phyloP scores from a whole-genome alignment of 2,797 vertebrate species.

The Staurois parvus region DNA sequence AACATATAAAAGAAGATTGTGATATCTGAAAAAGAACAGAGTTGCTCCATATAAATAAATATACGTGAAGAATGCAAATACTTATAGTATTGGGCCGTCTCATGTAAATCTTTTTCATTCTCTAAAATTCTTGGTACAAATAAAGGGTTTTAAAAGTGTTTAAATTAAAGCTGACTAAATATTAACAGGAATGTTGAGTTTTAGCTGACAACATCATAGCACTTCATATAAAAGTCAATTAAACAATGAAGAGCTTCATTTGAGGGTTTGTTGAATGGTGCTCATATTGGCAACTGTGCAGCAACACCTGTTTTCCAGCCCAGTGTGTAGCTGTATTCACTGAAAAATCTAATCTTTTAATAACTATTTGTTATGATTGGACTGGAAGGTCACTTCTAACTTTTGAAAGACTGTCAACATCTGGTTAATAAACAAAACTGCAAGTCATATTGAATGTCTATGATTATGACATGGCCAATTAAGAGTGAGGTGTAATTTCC shows the following conservation, averaged over 20 bases:
- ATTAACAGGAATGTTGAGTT: neutral
- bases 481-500: conserved; percentile 81
- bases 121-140: neutral
- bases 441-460: conserved; percentile 73
- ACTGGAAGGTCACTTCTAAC: conserved; percentile 54
- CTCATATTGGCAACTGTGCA: conserved; percentile 26
- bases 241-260: conserved; percentile 38
- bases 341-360: conserved; percentile 58
- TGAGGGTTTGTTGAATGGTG: conserved; percentile 11
- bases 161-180: conserved; percentile 19
- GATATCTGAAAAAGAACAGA: conserved; percentile 57
- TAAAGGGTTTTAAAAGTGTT: neutral
- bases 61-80: conserved; percentile 49
- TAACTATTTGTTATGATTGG: conserved; percentile 58
- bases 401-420: conserved; percentile 66
- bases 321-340: conserved; percentile 39
- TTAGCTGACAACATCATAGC: conserved; percentile 36
- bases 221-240: conserved; percentile 53
- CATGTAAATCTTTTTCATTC: conserved; percentile 19
- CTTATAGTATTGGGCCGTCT: conserved; percentile 34
- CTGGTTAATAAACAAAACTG: conserved; percentile 70
- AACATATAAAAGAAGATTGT: conserved; percentile 51
- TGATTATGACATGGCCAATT: conserved; percentile 78
- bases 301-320: conserved; percentile 55
- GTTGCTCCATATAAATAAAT: conserved; percentile 46